phyloP scores from a whole-genome alignment of 2,797 vertebrate species.

The Labroides dimidiatus region DNA sequence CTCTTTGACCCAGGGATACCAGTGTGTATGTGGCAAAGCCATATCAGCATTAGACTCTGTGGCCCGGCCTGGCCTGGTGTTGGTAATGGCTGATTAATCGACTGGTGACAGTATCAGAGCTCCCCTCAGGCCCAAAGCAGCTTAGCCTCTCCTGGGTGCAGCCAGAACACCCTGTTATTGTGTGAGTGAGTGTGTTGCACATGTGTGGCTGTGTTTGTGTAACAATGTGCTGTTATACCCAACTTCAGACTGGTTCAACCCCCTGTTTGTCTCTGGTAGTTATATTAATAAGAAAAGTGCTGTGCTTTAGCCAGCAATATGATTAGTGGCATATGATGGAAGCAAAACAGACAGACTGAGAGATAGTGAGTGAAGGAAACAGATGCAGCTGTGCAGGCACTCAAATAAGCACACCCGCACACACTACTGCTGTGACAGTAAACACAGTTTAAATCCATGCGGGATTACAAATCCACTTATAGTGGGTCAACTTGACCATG shows the following conservation, averaged over 20 bases:
- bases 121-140: constrained; percentile 69
- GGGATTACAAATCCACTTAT: constrained; percentile 83
- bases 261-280: constrained; percentile 25
- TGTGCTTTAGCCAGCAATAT: constrained; percentile 23
- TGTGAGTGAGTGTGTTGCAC: constrained; percentile 19
- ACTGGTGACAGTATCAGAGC: constrained; percentile 72
- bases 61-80: constrained; percentile 44
- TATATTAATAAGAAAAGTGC: constrained; percentile 22
- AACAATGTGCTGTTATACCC: constrained; percentile 20
- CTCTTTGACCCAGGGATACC: constrained; percentile 46
- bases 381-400: constrained; percentile 68
- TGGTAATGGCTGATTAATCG: constrained; percentile 76
- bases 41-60: constrained; percentile 64
- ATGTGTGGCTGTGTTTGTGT: constrained; percentile 44
- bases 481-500: constrained; percentile 73
- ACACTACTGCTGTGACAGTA: constrained; percentile 62
- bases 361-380: constrained; percentile 53
- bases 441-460: constrained; percentile 80
- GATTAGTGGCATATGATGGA: constrained; percentile 53
- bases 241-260: constrained; percentile 32
- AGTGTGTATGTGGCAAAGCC: constrained; percentile 47
- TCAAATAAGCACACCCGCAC: constrained; percentile 47
- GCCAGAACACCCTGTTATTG: constrained; percentile 57
- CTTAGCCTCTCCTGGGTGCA: constrained; percentile 65
- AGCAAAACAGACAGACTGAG: constrained; percentile 39